These are phyloP conservation scores for Amblyraja radiata DNA, from an alignment of 2,797 vertebrate species.

Conservation along the genomic window DNA sequence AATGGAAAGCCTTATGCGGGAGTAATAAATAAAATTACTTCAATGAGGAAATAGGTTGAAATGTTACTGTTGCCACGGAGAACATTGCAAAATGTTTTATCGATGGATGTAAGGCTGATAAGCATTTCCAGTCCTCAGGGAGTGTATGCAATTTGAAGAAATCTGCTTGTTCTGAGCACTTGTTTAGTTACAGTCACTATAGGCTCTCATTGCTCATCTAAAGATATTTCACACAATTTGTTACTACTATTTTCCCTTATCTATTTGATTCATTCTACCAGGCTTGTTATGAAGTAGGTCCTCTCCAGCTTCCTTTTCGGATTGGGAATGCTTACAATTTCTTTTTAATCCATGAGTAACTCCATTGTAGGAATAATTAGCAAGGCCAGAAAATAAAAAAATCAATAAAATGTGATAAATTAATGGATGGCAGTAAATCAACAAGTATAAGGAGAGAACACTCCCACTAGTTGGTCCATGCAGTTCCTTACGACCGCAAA, in stretches of 20 bases:
- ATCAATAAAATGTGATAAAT: background rate
- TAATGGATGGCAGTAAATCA: background rate
- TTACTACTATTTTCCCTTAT: background rate
- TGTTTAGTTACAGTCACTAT: background rate
- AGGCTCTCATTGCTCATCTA: background rate
- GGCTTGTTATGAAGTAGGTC: background rate
- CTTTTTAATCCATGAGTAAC: background rate
- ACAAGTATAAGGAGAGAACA: no score
- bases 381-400: background rate
- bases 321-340: background rate
- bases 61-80: background rate
- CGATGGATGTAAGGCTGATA: background rate
- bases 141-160: slow-evolving; percentile 1
- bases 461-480: no score
- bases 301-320: background rate
- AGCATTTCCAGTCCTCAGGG: background rate
- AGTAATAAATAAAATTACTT: background rate
- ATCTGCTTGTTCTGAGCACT: background rate
- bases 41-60: background rate
- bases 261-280: background rate
- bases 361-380: background rate
- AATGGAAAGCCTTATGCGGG: background rate
- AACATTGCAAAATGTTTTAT: background rate
- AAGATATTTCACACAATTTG: background rate
- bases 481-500: no score